Conservation (phyloP, 2,797 vertebrate species). For the Gadopsis marmoratus region DNA sequence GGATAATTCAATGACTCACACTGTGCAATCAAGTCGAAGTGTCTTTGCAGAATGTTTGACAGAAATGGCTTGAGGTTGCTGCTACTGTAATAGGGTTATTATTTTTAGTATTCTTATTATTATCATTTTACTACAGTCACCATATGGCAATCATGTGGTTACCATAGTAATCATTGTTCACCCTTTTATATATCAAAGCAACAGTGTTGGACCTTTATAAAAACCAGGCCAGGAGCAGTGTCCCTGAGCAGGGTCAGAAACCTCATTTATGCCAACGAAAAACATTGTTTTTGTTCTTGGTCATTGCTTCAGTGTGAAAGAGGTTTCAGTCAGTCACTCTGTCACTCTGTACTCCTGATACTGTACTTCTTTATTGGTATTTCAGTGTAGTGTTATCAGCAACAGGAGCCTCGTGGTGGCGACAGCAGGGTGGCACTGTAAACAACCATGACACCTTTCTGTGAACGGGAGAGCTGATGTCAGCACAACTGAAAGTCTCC, state of each 20-base stretch:
- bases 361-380: slow-evolving; percentile 45
- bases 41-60: not conserved
- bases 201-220: not conserved
- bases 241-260: not conserved
- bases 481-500: slow-evolving; percentile 83
- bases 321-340: slow-evolving; percentile 17
- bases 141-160: not conserved
- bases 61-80: not conserved
- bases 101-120: not conserved
- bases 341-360: slow-evolving; percentile 36
- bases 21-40: not conserved
- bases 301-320: slow-evolving; percentile 30
- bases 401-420: slow-evolving; percentile 43
- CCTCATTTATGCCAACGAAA: slow-evolving; percentile 2
- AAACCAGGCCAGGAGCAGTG: slow-evolving; percentile 11
- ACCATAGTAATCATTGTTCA: not conserved
- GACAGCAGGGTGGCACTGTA: slow-evolving; percentile 77
- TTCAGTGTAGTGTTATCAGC: slow-evolving; percentile 57
- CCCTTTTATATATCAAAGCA: not conserved
- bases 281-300: slow-evolving; percentile 19
- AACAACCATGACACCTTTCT: slow-evolving; percentile 83
- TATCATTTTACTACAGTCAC: not conserved
- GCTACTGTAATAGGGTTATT: not conserved
- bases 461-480: slow-evolving; percentile 82
- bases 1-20: not conserved